A percentile compares a stretch with the other conserved stretches of the same genome.
Conservation (phyloP, 2,797 vertebrate genomes). For the Smutsia temminckii region DNA sequence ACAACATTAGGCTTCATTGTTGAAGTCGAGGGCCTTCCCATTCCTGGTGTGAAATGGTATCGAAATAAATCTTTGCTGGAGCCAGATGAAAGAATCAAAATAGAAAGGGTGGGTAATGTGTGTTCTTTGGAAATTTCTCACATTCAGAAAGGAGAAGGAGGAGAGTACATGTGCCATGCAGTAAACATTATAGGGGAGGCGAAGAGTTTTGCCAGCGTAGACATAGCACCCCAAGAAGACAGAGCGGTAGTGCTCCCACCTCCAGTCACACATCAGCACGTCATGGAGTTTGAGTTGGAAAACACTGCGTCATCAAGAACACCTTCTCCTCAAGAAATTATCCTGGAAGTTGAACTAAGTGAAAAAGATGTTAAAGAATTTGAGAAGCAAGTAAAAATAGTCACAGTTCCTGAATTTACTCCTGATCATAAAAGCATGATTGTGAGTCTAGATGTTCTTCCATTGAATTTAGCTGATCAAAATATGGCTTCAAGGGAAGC, state of each 20-base stretch:
- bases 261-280: constrained; percentile 95
- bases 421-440: constrained; percentile 98
- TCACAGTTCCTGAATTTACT: constrained; percentile 96
- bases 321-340: constrained; percentile 98
- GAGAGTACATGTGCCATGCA: constrained; percentile 96
- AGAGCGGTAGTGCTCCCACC: constrained; percentile 91
- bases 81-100: constrained; percentile 85
- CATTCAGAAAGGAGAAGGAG: constrained; percentile 89
- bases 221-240: constrained; percentile 90
- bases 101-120: constrained; percentile 91
- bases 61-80: constrained; percentile 92
- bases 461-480: constrained; percentile 91
- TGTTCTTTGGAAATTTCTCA: constrained; percentile 89
- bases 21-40: constrained; percentile 94
- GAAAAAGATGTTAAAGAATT: constrained; percentile 97
- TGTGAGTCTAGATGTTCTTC: constrained; percentile 96
- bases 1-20: constrained; percentile 89
- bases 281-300: constrained; percentile 98
- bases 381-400: constrained; percentile 98
- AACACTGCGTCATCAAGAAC: constrained; percentile 92
- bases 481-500: constrained; percentile 86
- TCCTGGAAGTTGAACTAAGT: constrained; percentile 97
- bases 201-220: constrained; percentile 92
- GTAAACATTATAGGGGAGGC: constrained; percentile 96
- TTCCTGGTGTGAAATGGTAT: constrained; percentile 96